Conservation (phyloP, 2,797 vertebrate species). For the Hephaestus fuliginosus region DNA sequence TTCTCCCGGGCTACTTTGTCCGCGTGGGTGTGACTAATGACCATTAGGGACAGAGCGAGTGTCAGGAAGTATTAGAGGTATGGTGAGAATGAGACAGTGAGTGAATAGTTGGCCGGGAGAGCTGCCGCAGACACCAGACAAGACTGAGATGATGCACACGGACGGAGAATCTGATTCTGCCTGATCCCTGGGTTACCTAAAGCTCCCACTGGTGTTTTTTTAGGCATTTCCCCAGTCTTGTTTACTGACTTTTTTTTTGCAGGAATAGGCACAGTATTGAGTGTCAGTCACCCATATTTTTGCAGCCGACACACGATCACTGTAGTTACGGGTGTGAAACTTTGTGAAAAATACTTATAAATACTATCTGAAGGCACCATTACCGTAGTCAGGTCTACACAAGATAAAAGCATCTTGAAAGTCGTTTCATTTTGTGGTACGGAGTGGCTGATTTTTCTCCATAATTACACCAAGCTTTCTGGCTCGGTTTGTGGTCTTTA, state of each 20-base stretch:
- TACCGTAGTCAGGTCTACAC: not conserved
- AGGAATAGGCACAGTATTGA: no score
- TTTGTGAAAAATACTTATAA: no score
- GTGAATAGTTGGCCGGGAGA: slow-evolving; percentile 47
- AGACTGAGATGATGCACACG: slow-evolving; percentile 36
- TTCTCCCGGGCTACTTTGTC: slow-evolving; percentile 53
- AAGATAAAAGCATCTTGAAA: not conserved
- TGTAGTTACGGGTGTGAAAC: no score
- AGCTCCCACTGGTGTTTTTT: not conserved
- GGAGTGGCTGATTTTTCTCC: not conserved
- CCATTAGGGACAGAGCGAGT: slow-evolving; percentile 51
- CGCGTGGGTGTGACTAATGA: slow-evolving; percentile 69
- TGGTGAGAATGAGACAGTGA: slow-evolving; percentile 49
- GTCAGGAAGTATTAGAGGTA: slow-evolving; percentile 49
- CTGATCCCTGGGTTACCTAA: not conserved
- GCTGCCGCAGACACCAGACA: slow-evolving; percentile 37
- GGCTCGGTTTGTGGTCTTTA: slow-evolving; percentile 19
- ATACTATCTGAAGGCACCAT: not conserved
- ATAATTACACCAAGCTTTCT: slow-evolving; percentile 5
- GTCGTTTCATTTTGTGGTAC: not conserved
- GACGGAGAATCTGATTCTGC: not conserved
- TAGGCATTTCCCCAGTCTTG: not conserved
- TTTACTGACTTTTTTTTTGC: no score
- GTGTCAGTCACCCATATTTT: no score
- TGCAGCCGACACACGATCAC: no score